Evolutionary conservation across 92 coral and sea anemone species (phyloP), one percentile per base, ranked within the genome.

Genomic region (Heteractis magnifica): DNA sequence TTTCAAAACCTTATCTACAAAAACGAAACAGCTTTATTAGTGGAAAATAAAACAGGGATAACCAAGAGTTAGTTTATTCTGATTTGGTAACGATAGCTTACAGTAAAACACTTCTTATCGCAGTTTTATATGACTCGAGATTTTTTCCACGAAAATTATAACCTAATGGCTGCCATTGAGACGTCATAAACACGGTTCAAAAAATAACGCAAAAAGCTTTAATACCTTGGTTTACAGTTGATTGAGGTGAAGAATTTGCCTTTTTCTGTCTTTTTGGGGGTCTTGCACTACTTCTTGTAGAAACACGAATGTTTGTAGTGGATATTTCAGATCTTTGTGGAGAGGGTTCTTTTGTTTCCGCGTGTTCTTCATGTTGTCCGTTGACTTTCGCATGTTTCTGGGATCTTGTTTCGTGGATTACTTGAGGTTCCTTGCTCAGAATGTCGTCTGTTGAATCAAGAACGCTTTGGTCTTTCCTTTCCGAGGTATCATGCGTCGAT

Each of bases 281-380:
- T 86, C 99, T 97, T 51, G 98, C 72, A 86, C 94, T 97, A 81
- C 99, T 97, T 89, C 99, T 93, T 16, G 98, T 97, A 10, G 98
- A 88, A 26, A 94, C 98, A 56, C 99, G 92, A 76, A 89, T 78
- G 89, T 86, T 79, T 18, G 89, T 79, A 83, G 86, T 84, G 76
- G 92, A 81, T 83, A 87, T 91, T 56, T 94, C 97, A 52, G 90
- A 59, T 26, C 76, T 91, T 51, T 75, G 51, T 72, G 50, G 79
- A 65, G 76, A 70, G 15, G 91, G 85, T 23, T 79, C 89, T 85
- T 90, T 94, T 89, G 92, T 85, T 85, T 89, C 95, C 90, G 93
- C 98, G 89, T 87, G 91, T 87, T 87, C 92, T 60, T 88, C 88
- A 78, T 87, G 92, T 81, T 79, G 86, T 48, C 92, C 88, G 85